Conservation (phyloP, 2,113 vertebrate genomes). For the Perca flavescens region DNA sequence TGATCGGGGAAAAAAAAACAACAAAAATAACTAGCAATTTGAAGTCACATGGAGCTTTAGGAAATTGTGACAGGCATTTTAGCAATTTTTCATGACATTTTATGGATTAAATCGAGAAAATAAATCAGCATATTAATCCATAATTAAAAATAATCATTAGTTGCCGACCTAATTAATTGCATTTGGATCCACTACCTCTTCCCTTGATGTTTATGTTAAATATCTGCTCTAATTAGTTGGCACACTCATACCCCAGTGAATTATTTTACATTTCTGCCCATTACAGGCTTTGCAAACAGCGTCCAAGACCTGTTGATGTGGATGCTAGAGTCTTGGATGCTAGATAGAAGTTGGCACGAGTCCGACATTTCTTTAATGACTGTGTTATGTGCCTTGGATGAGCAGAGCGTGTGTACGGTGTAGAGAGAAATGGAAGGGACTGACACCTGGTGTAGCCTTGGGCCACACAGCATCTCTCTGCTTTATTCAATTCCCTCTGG, state of each 20-base stretch:
- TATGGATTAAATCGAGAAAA: background rate
- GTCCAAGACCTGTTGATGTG: background rate
- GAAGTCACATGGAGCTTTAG: background rate
- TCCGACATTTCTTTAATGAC: slow-evolving; percentile 30
- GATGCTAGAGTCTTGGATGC: background rate
- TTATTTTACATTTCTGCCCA: slow-evolving; percentile 10
- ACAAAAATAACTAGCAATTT: background rate
- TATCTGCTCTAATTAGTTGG: slow-evolving; percentile 18
- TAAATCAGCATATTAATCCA: background rate
- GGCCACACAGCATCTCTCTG: slow-evolving; percentile 45
- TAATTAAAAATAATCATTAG: background rate
- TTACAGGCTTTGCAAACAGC: slow-evolving; percentile 10
- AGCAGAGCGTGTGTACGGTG: background rate
- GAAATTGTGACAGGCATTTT: background rate
- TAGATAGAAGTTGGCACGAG: slow-evolving; percentile 15
- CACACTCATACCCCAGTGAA: background rate
- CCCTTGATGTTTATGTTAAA: slow-evolving; percentile 6
- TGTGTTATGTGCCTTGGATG: slow-evolving; percentile 21
- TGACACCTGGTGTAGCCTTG: slow-evolving; percentile 51
- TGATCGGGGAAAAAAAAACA: background rate
- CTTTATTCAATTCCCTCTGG: slow-evolving; percentile 44
- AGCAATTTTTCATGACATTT: too few species aligned
- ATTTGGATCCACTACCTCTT: background rate
- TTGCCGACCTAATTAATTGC: background rate
- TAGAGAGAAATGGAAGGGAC: slow-evolving; percentile 17